A percentile compares a stretch with the other conserved stretches of the same genome.
These are phyloP conservation scores for Motacilla alba DNA, from an alignment of 2,113 vertebrate species.

Conservation along the genomic window DNA sequence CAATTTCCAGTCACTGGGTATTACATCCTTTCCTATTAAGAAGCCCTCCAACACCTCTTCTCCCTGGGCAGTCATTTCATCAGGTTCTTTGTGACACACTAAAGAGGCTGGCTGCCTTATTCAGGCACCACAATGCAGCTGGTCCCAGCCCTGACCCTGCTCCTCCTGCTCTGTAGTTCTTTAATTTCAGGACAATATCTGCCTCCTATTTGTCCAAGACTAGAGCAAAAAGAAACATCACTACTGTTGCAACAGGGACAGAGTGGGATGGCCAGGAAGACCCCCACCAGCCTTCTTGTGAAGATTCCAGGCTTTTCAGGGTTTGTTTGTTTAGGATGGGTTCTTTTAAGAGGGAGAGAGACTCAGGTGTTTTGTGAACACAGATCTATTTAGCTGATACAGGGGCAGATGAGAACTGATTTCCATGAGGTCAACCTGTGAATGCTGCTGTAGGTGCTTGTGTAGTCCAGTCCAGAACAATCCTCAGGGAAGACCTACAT, in stretches of 20 bases:
- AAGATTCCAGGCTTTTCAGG: neutral
- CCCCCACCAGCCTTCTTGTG: neutral
- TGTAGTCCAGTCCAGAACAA: neutral
- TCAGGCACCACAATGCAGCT: neutral
- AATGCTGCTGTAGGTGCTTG: neutral
- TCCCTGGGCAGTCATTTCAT: neutral
- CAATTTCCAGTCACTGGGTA: neutral
- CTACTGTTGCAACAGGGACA: neutral
- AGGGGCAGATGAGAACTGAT: neutral
- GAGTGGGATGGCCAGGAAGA: neutral
- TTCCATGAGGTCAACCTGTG: neutral
- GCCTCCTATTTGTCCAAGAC: neutral
- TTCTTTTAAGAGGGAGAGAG: neutral
- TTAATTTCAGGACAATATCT: neutral
- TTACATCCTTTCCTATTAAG: neutral
- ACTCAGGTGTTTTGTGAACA: neutral
- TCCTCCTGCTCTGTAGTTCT: neutral
- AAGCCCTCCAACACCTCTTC: neutral
- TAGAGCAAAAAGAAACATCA: neutral
- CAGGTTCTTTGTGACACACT: neutral
- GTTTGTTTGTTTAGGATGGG: neutral
- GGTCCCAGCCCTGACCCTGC: neutral
- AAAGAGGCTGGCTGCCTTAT: neutral
- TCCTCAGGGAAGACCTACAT: neutral
- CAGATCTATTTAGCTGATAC: neutral